A percentile compares a stretch with the other conserved stretches of the same genome.
Evolutionary conservation across 2,797 vertebrate genomes (phyloP).

Genomic region (Notolepis coatsorum): DNA sequence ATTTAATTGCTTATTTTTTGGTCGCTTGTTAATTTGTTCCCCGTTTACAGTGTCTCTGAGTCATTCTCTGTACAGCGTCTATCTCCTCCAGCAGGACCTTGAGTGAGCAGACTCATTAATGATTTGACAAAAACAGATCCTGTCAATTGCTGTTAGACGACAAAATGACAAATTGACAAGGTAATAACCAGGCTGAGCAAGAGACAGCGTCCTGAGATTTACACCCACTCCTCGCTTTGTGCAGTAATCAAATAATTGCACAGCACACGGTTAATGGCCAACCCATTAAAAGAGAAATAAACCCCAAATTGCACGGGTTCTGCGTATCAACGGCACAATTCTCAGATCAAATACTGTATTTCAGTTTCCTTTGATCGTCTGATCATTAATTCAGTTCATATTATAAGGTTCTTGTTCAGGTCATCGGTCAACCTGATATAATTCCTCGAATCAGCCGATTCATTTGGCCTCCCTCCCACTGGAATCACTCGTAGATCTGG

Average conservation of each 20-base stretch:
- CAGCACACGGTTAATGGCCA: slow-evolving; percentile 47
- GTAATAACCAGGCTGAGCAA: slow-evolving; percentile 55
- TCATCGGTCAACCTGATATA: no score
- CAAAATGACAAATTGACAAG: slow-evolving; percentile 64
- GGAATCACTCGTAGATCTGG: no score
- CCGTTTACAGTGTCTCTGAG: slow-evolving; percentile 42
- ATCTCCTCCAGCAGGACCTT: slow-evolving; percentile 31
- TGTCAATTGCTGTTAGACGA: slow-evolving; percentile 52
- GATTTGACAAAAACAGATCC: slow-evolving; percentile 57
- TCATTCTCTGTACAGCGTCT: slow-evolving; percentile 50
- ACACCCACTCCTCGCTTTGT: slow-evolving; percentile 41
- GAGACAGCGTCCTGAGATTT: slow-evolving; percentile 46
- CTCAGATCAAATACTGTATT: not conserved
- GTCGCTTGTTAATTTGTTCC: slow-evolving; percentile 44
- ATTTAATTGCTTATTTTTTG: slow-evolving; percentile 58
- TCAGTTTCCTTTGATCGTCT: no score
- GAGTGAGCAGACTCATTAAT: slow-evolving; percentile 45
- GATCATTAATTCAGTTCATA: no score
- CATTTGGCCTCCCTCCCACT: no score
- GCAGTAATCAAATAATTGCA: slow-evolving; percentile 58
- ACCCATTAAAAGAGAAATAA: slow-evolving; percentile 37
- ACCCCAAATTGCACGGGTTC: not conserved
- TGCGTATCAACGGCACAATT: not conserved
- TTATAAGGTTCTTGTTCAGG: no score
- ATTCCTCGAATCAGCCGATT: no score